Evolutionary conservation across 2,113 vertebrate genomes (phyloP).

Genomic region (Xiphophorus maculatus): DNA sequence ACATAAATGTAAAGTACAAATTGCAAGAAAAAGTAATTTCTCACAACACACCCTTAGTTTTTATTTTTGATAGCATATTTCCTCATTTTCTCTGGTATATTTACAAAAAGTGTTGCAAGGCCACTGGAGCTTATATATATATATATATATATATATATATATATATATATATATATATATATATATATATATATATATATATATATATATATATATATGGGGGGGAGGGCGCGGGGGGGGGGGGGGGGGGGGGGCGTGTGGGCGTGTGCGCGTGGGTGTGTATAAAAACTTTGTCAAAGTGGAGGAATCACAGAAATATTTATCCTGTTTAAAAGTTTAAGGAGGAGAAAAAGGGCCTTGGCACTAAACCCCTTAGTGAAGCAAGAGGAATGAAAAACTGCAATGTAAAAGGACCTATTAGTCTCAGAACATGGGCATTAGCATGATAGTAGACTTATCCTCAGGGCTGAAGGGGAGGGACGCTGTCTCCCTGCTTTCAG

Average conservation of each 20-base stretch:
- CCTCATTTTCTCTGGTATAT: slow-evolving; percentile 54
- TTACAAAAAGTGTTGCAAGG: slow-evolving; percentile 70
- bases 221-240: too few species aligned
- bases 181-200: too few species aligned
- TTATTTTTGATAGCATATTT: slow-evolving; percentile 22
- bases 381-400: slow-evolving; percentile 82
- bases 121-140: slow-evolving; percentile 57
- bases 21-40: background rate
- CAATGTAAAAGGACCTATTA: slow-evolving; percentile 84
- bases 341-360: slow-evolving; percentile 78
- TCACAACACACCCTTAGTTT: background rate
- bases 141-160: too few species aligned
- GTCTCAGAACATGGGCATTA: slow-evolving; percentile 83
- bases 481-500: slow-evolving; percentile 78
- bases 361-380: slow-evolving; percentile 81
- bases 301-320: slow-evolving; percentile 81
- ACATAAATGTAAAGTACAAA: background rate
- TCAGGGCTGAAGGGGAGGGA: slow-evolving; percentile 79
- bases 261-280: too few species aligned
- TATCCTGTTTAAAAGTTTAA: slow-evolving; percentile 81
- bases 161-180: too few species aligned
- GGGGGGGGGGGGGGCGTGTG: fast-evolving
- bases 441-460: slow-evolving; percentile 86
- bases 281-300: slow-evolving; percentile 61
- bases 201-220: too few species aligned